Evolutionary conservation across 2,888 invertebrate species (phyloP), one percentile per base, ranked within the genome.

Genomic region (Hyalella azteca): DNA sequence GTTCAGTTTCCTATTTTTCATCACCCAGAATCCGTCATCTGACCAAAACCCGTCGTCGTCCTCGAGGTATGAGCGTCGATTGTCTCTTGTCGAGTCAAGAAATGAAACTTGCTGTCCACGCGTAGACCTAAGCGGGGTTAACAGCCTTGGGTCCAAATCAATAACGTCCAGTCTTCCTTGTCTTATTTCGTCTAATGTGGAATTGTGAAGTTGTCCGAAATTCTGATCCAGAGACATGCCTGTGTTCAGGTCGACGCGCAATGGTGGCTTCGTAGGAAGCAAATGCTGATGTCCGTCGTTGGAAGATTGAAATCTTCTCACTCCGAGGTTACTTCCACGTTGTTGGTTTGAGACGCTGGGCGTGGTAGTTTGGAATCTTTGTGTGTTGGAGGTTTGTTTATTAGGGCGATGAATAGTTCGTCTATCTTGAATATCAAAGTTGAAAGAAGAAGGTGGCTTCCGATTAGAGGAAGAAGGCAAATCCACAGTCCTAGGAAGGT

Each of bases 401-500:
- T 5, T 32, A 13, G 9, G 32, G 5, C 36, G 36, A 36, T n/a
- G n/a, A 36, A 36, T 4, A 29, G 66, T 36, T 66, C 36, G 66
- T 66, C 29, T 29, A 36, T 11, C 66, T 66, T 36, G 29, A 36
- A n/a, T 29, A 29, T 19, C 36, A 66, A 15, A 66, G 66, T 66
- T 5, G 29, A 66, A 29, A 36, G 66, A 66, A 66, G 66, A 66
- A 66, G 32, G 66, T 29, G n/a, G 22, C 19, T 66, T 66, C 5
- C 54, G 22, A 22, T 32, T 36, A 66, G 66, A 36, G 59, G 59
- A 59, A 66, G 36, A 36, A 66, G 45, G 45, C 45, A 36, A 32
- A 66, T 66, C 66, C 36, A 66, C 66, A 66, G 32, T 66, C 39
- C 66, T 66, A 66, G 66, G 66, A 66, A 66, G 66, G 36, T 66